Evolutionary conservation across 2,797 vertebrate species (phyloP).

Genomic region (Eptatretus atami): DNA sequence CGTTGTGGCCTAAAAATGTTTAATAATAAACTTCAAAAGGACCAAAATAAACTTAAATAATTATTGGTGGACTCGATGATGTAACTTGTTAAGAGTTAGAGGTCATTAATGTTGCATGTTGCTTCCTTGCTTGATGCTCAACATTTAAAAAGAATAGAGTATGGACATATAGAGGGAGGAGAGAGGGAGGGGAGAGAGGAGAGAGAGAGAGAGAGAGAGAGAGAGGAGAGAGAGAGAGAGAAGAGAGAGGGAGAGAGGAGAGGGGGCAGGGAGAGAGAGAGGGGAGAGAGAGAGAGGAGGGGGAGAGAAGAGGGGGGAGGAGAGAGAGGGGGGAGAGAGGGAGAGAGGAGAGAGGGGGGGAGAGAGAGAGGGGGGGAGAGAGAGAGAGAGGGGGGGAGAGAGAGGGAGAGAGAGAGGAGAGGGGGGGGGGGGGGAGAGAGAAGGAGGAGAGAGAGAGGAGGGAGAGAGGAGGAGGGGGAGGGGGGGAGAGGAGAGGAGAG

Average conservation of each 20-base stretch:
- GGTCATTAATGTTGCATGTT: too few relatives aligned
- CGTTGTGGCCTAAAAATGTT: too few relatives aligned
- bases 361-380: neutral
- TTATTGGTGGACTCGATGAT: too few relatives aligned
- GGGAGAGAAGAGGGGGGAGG: neutral
- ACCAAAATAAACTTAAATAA: too few relatives aligned
- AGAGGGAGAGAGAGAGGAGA: neutral
- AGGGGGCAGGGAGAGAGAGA: neutral
- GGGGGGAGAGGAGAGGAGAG: neutral
- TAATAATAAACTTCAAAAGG: too few relatives aligned
- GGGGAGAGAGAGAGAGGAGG: neutral
- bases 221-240: neutral
- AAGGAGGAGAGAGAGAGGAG: neutral
- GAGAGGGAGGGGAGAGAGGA: too few relatives aligned
- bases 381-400: neutral
- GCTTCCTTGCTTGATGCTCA: too few relatives aligned
- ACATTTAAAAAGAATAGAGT: too few relatives aligned
- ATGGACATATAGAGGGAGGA: too few relatives aligned
- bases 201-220: too few relatives aligned
- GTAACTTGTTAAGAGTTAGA: too few relatives aligned
- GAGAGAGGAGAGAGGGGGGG: neutral
- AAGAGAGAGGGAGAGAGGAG: neutral
- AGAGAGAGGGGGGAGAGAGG: neutral
- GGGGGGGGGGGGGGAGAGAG: neutral
- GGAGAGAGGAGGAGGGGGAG: neutral